Evolutionary conservation across 2,888 invertebrate genomes (phyloP).

Genomic region (Salpingus planirostris): DNA sequence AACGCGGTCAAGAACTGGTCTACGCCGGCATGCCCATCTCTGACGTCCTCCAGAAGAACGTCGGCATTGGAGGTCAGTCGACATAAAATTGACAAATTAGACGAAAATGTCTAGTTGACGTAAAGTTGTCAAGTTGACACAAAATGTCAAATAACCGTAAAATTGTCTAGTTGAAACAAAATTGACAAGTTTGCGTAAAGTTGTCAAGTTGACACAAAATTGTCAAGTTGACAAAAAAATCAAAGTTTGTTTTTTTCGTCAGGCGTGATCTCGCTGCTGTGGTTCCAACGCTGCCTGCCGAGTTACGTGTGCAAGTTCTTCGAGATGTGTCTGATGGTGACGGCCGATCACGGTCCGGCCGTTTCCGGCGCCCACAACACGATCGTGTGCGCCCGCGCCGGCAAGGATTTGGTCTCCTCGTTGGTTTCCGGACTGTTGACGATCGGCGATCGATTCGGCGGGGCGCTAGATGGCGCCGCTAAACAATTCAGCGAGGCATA

Average conservation of each 20-base stretch:
- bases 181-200: too few relatives aligned
- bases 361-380: conserved; percentile 99
- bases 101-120: too few relatives aligned
- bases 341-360: conserved; percentile 97
- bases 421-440: conserved; percentile 93
- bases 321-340: conserved; percentile 98
- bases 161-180: too few relatives aligned
- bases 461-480: conserved; percentile 97
- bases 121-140: too few relatives aligned
- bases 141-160: too few relatives aligned
- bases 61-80: conserved; percentile 97
- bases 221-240: too few relatives aligned
- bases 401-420: conserved; percentile 95
- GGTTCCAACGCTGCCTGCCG: conserved; percentile 97
- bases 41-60: conserved; percentile 83
- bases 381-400: conserved; percentile 97
- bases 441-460: conserved; percentile 97
- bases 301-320: conserved; percentile 93
- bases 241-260: too few relatives aligned
- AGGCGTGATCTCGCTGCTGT: conserved; percentile 90
- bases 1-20: conserved; percentile 91
- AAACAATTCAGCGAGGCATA: conserved; percentile 94
- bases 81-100: too few relatives aligned
- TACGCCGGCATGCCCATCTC: conserved; percentile 87
- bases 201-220: too few relatives aligned